Percentiles rank a stretch among this genome's conserved stretches.
Evolutionary conservation across 1,140 invertebrate species (phyloP).

Genomic region (Drosophila funebris): DNA sequence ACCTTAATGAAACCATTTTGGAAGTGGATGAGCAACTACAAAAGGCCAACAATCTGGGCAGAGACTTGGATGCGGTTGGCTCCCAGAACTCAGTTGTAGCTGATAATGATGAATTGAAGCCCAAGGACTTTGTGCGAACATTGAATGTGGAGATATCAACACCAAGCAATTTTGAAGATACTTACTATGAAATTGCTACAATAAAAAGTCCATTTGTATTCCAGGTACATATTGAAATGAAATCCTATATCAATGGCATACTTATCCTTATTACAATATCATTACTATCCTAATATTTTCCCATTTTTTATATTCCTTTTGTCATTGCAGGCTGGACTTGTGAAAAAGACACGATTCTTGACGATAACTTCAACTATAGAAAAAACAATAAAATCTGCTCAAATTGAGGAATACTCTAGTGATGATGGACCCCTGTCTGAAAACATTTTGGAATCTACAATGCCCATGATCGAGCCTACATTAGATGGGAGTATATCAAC

Average conservation of each 20-base stretch:
- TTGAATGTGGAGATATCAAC: constrained; percentile 94
- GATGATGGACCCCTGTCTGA: constrained; percentile 91
- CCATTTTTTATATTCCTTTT: background rate
- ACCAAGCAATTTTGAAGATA: constrained; percentile 91
- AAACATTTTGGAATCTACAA: constrained; percentile 92
- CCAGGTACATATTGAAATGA: constrained; percentile 86
- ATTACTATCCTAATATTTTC: background rate
- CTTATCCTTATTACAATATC: background rate
- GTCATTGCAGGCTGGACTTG: constrained; percentile 90
- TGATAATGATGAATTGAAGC: constrained; percentile 86
- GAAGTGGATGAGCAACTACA: constrained; percentile 37
- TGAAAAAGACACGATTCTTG: constrained; percentile 93
- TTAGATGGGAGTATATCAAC: constrained; percentile 92
- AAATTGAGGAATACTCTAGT: constrained; percentile 84
- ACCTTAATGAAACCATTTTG: constrained; percentile 31
- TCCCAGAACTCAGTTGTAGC: constrained; percentile 86
- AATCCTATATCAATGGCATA: too few species aligned
- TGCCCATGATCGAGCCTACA: constrained; percentile 89
- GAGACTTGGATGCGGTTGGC: constrained; percentile 88
- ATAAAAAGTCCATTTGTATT: constrained; percentile 95
- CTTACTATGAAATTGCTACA: constrained; percentile 94
- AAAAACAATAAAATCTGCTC: constrained; percentile 87
- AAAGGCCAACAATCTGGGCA: constrained; percentile 56
- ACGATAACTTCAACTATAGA: constrained; percentile 93
- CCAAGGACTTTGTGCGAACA: constrained; percentile 88